phyloP scores from a whole-genome alignment of 2,113 vertebrate species.

The Crotalus viridis region DNA sequence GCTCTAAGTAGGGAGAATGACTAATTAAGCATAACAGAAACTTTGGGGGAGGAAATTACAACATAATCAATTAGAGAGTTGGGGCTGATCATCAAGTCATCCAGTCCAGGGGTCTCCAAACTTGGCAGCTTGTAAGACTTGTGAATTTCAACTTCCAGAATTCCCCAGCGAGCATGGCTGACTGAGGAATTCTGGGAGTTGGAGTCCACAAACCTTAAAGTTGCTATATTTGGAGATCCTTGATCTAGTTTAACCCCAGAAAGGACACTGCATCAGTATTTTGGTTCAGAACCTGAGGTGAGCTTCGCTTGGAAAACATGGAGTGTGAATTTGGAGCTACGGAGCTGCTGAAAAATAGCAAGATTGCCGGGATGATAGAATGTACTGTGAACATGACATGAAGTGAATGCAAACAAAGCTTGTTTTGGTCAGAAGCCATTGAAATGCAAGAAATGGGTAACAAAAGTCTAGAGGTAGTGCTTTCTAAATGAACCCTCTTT shows the following conservation, averaged over 20 bases:
- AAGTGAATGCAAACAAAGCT: background rate
- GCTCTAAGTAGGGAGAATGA: too few relatives aligned
- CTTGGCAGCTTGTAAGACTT: too few relatives aligned
- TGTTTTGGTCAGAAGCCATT: background rate
- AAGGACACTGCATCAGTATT: too few relatives aligned
- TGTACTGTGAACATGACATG: background rate
- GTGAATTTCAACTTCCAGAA: too few relatives aligned
- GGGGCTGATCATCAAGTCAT: background rate
- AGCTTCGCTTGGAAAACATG: too few relatives aligned
- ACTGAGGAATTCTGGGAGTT: too few relatives aligned
- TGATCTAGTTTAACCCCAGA: too few relatives aligned
- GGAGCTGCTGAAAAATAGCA: background rate
- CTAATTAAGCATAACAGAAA: background rate
- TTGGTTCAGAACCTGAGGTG: too few relatives aligned
- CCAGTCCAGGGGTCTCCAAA: background rate
- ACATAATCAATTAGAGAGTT: background rate
- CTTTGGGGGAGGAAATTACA: background rate
- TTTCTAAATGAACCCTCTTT: background rate
- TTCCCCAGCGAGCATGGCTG: too few relatives aligned
- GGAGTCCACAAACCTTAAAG: too few relatives aligned
- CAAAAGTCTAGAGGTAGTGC: background rate
- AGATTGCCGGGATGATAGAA: background rate
- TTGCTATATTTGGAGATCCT: too few relatives aligned
- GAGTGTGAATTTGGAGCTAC: background rate
- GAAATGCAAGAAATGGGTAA: background rate